These are phyloP conservation scores for Eurypyga helias DNA, from an alignment of 2,113 vertebrate species.

Conservation along the genomic window DNA sequence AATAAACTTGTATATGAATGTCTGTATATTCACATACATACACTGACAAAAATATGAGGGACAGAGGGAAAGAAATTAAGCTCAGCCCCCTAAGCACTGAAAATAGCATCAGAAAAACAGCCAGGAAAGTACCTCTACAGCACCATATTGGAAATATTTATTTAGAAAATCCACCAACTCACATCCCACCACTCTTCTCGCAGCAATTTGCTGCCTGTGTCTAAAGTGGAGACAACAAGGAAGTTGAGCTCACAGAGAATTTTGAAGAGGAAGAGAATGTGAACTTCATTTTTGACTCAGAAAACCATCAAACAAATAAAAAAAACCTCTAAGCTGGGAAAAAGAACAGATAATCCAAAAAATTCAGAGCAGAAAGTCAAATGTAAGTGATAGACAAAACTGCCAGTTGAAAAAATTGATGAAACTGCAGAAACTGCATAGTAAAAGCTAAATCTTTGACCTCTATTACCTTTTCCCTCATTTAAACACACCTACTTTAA, in stretches of 20 bases:
- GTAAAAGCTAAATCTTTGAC: not conserved
- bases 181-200: not conserved
- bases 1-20: not conserved
- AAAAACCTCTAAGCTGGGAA: not conserved
- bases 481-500: conserved; percentile 4
- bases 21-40: not conserved
- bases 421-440: not conserved
- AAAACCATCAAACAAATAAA: not conserved
- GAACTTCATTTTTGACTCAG: not conserved
- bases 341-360: not conserved
- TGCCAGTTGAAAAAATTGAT: not conserved
- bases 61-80: not conserved
- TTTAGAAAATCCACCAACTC: not conserved
- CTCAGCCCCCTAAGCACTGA: not conserved
- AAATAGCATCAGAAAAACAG: not conserved
- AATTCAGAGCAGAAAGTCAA: not conserved
- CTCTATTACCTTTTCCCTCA: not conserved
- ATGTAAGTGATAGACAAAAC: not conserved
- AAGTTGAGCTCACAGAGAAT: not conserved
- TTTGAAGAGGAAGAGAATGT: not conserved
- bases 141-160: not conserved
- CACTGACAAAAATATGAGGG: not conserved
- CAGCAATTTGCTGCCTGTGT: not conserved
- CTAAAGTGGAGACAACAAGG: not conserved
- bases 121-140: not conserved